Evolutionary conservation across 53 echinoderm and acorn worm genomes (phyloP).

Genomic region (Luidia sarsii): DNA sequence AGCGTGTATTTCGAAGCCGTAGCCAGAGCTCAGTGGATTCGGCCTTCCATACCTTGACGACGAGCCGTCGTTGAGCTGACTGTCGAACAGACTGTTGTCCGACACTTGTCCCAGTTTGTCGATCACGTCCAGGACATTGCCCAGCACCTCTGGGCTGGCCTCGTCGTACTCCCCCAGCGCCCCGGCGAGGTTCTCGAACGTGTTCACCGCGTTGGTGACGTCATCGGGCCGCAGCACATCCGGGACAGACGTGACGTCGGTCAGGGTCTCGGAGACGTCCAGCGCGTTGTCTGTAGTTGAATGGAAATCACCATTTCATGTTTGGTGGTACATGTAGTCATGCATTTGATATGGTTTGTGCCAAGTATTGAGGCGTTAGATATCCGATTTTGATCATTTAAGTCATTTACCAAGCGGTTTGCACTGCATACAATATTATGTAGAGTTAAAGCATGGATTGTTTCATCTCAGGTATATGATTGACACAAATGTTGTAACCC

Average conservation of each 20-base stretch:
- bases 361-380: no score
- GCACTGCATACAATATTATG: no score
- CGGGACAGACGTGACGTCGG: slow-evolving; percentile 60
- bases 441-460: no score
- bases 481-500: no score
- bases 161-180: slow-evolving; percentile 21
- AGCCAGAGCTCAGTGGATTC: no score
- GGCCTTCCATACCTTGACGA: slow-evolving; percentile 55
- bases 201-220: slow-evolving; percentile 58
- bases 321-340: no score
- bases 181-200: slow-evolving; percentile 62
- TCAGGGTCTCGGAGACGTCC: slow-evolving; percentile 53
- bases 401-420: no score
- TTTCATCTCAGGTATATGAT: no score
- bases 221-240: slow-evolving; percentile 47
- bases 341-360: no score
- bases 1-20: no score
- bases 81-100: slow-evolving; percentile 29
- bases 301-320: no score
- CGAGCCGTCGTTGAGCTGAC: slow-evolving; percentile 54
- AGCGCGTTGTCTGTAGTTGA: slow-evolving; percentile 63
- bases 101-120: slow-evolving; percentile 43
- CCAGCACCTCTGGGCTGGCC: slow-evolving; percentile 39
- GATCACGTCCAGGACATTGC: slow-evolving; percentile 46
- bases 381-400: no score